These are phyloP conservation scores for Coenonympha glycerion DNA, from an alignment of 2,888 invertebrate genomes.

Conservation along the genomic window DNA sequence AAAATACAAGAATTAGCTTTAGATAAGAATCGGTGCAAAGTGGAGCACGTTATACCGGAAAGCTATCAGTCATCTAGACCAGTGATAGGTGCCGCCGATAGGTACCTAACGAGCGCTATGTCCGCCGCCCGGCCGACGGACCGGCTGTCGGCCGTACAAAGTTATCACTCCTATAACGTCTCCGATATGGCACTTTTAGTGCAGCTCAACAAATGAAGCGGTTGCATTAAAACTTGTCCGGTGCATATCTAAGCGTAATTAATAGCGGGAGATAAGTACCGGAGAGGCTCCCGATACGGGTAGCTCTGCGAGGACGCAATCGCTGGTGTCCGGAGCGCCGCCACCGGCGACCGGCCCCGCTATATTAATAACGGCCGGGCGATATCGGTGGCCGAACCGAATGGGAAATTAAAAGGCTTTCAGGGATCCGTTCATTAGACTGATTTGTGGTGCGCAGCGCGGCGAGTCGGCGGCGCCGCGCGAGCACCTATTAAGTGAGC, in stretches of 20 bases:
- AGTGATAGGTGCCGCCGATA: slow-evolving; percentile 27
- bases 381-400: slow-evolving; percentile 68
- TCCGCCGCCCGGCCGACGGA: slow-evolving; percentile 27
- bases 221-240: slow-evolving; percentile 74
- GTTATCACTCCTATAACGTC: slow-evolving; percentile 62
- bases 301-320: slow-evolving; percentile 54
- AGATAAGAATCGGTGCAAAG: slow-evolving; percentile 55
- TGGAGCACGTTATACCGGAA: slow-evolving; percentile 44
- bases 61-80: slow-evolving; percentile 49
- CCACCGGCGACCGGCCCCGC: slow-evolving; percentile 55
- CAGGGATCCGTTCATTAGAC: slow-evolving; percentile 69
- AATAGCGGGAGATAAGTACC: slow-evolving; percentile 70
- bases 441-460: slow-evolving; percentile 61
- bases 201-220: slow-evolving; percentile 71
- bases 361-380: slow-evolving; percentile 69
- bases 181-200: slow-evolving; percentile 66
- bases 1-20: slow-evolving; percentile 52
- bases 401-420: slow-evolving; percentile 75
- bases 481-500: slow-evolving; percentile 64
- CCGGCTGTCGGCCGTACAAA: slow-evolving; percentile 54
- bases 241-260: slow-evolving; percentile 70
- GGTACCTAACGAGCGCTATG: slow-evolving; percentile 16
- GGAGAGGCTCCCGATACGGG: slow-evolving; percentile 58
- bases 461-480: slow-evolving; percentile 61
- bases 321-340: slow-evolving; percentile 60